phyloP scores from a whole-genome alignment of 1,140 invertebrate species.

The Diorhabda carinulata region DNA sequence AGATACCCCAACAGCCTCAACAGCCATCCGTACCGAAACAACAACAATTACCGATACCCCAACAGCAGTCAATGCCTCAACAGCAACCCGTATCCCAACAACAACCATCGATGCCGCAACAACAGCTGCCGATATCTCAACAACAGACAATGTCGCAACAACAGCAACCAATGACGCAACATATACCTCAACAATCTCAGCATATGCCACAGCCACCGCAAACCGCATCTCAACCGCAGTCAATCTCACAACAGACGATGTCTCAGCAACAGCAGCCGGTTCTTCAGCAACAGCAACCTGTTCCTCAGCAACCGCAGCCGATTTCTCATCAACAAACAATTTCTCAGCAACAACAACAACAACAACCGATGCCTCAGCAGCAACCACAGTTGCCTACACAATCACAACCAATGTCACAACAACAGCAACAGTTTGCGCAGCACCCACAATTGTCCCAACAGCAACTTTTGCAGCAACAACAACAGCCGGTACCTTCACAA shows the following conservation, averaged over 20 bases:
- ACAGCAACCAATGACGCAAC: background rate
- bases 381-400: background rate
- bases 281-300: background rate
- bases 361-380: background rate
- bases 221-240: background rate
- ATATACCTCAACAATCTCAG: background rate
- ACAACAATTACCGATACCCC: background rate
- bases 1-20: background rate
- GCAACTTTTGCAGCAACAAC: conserved; percentile 17
- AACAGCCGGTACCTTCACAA: conserved; percentile 8
- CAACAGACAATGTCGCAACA: conserved; percentile 1
- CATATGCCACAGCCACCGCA: background rate
- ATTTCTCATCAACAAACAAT: conserved; percentile 17
- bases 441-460: background rate
- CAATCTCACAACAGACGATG: background rate
- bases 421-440: background rate
- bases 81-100: background rate
- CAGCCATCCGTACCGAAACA: background rate
- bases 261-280: background rate
- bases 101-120: background rate
- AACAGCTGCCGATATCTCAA: conserved; percentile 6
- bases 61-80: background rate
- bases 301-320: conserved; percentile 15
- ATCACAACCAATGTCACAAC: background rate
- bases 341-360: conserved; percentile 15